These are phyloP conservation scores for Drosophila guanche DNA, from an alignment of 1,140 invertebrate species.

Conservation along the genomic window DNA sequence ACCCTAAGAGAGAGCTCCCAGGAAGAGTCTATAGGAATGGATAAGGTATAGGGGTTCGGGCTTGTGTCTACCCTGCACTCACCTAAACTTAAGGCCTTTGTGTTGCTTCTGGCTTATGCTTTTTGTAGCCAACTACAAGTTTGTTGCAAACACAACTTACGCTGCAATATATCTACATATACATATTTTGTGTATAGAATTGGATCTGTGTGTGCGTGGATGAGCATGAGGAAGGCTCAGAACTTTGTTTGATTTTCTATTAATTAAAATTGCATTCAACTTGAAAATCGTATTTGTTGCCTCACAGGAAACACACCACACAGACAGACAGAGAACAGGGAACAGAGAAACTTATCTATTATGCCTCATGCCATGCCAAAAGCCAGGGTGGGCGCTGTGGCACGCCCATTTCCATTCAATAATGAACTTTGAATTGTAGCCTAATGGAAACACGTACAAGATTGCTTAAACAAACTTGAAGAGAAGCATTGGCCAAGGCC, in stretches of 20 bases:
- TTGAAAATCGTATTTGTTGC: slow-evolving; percentile 80
- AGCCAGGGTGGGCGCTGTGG: slow-evolving; percentile 1
- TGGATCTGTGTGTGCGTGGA: slow-evolving; percentile 10
- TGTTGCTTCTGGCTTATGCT: slow-evolving; percentile 45
- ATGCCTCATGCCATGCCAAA: slow-evolving; percentile 5
- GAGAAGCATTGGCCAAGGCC: slow-evolving; percentile 18
- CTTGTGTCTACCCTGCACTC: slow-evolving; percentile 31
- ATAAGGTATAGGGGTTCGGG: slow-evolving; percentile 15
- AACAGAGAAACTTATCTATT: slow-evolving; percentile 50
- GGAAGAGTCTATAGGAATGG: slow-evolving; percentile 22
- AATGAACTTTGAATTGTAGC: slow-evolving; percentile 76
- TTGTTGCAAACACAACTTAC: slow-evolving; percentile 53
- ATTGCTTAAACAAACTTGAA: slow-evolving; percentile 71
- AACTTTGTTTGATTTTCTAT: slow-evolving; percentile 82
- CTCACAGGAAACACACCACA: neutral
- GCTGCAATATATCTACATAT: slow-evolving; percentile 14
- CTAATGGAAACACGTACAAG: slow-evolving; percentile 79
- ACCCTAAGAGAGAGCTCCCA: neutral
- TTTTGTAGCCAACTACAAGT: slow-evolving; percentile 52
- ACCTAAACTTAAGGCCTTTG: slow-evolving; percentile 52
- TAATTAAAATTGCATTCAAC: slow-evolving; percentile 83
- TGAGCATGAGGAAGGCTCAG: neutral
- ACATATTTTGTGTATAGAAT: slow-evolving; percentile 7
- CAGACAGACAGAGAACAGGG: too few species aligned
- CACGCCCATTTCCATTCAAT: slow-evolving; percentile 50